These are phyloP conservation scores for Orthonyx spaldingii DNA, from an alignment of 2,113 vertebrate genomes.

Conservation along the genomic window DNA sequence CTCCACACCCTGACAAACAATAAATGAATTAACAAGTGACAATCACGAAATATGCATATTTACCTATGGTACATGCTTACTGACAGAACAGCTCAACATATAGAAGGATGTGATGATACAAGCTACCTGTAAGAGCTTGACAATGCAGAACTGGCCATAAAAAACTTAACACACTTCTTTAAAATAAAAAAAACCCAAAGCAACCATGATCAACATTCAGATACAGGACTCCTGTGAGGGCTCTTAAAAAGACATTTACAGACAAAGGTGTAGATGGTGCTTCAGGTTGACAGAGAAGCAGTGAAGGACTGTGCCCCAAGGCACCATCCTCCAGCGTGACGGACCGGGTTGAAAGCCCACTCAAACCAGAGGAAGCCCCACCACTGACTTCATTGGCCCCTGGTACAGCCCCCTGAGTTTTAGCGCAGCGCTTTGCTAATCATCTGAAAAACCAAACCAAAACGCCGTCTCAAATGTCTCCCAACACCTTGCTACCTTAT, in stretches of 20 bases:
- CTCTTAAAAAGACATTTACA: slow-evolving; percentile 23
- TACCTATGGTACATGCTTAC: background rate
- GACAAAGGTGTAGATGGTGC: background rate
- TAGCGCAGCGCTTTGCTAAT: background rate
- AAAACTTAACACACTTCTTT: background rate
- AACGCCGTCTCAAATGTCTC: background rate
- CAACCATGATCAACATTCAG: background rate
- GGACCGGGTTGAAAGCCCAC: background rate
- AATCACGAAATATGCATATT: background rate
- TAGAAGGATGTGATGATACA: background rate
- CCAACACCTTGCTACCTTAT: background rate
- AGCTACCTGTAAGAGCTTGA: background rate
- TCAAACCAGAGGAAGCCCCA: background rate
- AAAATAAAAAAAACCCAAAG: background rate
- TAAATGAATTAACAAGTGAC: background rate
- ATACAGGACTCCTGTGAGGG: slow-evolving; percentile 1
- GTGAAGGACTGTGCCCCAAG: background rate
- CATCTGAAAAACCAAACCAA: background rate
- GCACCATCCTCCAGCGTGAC: background rate
- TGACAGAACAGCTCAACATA: background rate
- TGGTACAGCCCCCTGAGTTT: background rate
- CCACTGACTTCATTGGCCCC: background rate
- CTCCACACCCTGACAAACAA: background rate
- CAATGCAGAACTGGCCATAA: slow-evolving; percentile 27
- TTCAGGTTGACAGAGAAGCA: background rate